A percentile compares a stretch with the other conserved stretches of the same genome.
phyloP scores from a whole-genome alignment of 64 coral and sea anemone genomes.

The Stichodactyla mertensii region DNA sequence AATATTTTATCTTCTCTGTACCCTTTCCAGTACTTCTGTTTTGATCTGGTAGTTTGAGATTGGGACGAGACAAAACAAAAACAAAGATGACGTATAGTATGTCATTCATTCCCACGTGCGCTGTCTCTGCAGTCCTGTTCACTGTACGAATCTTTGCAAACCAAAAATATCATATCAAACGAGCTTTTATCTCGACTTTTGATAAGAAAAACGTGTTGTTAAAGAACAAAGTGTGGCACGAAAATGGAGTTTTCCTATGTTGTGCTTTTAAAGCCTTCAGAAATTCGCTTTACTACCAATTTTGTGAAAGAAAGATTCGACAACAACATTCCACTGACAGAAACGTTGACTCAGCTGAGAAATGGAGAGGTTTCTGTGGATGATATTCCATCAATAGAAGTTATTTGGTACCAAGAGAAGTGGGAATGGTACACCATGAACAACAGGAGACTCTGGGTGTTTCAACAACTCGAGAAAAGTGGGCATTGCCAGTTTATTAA shows the following conservation, averaged over 20 bases:
- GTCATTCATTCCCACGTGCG: slow-evolving; percentile 20
- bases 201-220: background rate
- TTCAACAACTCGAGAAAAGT: slow-evolving; percentile 78
- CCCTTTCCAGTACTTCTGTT: too few relatives aligned
- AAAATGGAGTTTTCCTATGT: slow-evolving; percentile 73
- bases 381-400: slow-evolving; percentile 76
- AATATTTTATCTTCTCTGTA: too few relatives aligned
- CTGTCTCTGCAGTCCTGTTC: background rate
- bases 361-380: slow-evolving; percentile 74
- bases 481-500: slow-evolving; percentile 63
- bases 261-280: slow-evolving; percentile 85
- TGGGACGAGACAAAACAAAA: background rate
- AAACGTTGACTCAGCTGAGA: slow-evolving; percentile 69
- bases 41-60: background rate
- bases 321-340: slow-evolving; percentile 67
- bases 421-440: slow-evolving; percentile 91
- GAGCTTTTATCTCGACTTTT: background rate
- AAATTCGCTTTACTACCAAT: slow-evolving; percentile 86
- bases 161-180: background rate
- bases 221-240: background rate
- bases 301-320: slow-evolving; percentile 63
- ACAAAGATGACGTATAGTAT: background rate
- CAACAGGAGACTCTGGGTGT: slow-evolving; percentile 91
- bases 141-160: background rate
- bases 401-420: slow-evolving; percentile 86